Base-by-base conservation (phyloP, 1,140 invertebrate genomes). In the Drosophila chauvacae region DNA sequence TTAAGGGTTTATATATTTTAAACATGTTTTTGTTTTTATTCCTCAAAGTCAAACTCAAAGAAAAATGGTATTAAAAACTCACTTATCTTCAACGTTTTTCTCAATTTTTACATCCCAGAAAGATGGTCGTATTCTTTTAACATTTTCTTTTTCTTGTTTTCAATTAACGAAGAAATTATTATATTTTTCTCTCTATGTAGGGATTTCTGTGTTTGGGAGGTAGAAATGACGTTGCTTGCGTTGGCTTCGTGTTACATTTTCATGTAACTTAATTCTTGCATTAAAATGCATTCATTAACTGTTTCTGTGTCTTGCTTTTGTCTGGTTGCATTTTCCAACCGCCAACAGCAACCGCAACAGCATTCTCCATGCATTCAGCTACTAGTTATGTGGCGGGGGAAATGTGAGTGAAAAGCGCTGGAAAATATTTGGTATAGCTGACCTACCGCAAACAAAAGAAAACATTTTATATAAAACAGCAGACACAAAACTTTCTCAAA, bases 251-350 rank as follows among this genome's bases (percentile, higher is more conserved):
- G 77, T 87, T 86, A 88, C 84, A 73, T 80, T 88, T 83, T 76
- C 61, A 80, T 88, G 83, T 87, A 87, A 87, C 84, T 87, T 87
- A 87, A 87, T 87, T 87, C 83, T 87, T 80, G 83, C 83, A 87
- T 87, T 87, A 87, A 86, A 87, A 77, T 87, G 84, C 77, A 87
- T 87, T 87, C 83, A 87, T 87, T 87, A 88, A 87, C 50, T 65
- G 85, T 80, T 77, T 39, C 57, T 60, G 61, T 59, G 57, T 76
- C 61, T 70, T 47, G 44, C 33, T 39, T 56, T 58, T 63, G 47
- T 65, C 44, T 65, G 50, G 48, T 57, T 63, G 61, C 48, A 58
- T 59, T 65, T 35, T 28, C 41, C 47, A 60, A 50, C 72, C 62
- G 60, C 61, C 37, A 64, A 66, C 80, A 69, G 53, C 50, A 68